A percentile compares a stretch with the other conserved stretches of the same genome.
Evolutionary conservation across 1,140 invertebrate species (phyloP).

Genomic region (Zaprionus inermis): DNA sequence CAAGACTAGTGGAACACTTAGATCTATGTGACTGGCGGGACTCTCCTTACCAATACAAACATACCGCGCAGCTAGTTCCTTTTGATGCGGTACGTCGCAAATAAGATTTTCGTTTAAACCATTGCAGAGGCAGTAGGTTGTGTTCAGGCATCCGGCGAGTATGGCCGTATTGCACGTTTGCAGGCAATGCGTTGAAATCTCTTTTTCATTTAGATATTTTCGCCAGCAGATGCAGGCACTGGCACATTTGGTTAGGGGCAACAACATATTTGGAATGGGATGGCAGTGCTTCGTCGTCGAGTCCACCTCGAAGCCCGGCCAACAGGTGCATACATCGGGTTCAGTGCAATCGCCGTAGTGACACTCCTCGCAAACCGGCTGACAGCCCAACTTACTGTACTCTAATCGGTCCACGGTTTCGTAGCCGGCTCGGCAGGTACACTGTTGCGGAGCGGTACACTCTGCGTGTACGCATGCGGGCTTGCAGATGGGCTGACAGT

Average conservation of each 20-base stretch:
- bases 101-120: neutral
- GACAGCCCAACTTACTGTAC: neutral
- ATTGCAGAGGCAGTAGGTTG: conserved; percentile 4
- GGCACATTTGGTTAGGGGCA: neutral
- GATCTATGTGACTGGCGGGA: neutral
- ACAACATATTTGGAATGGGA: neutral
- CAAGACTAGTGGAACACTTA: neutral
- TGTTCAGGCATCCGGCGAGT: neutral
- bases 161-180: neutral
- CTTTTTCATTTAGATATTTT: neutral
- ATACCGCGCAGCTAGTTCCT: neutral
- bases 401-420: neutral
- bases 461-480: conserved; percentile 17
- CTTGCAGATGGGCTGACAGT: conserved; percentile 7
- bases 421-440: conserved; percentile 28
- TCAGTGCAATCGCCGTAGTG: conserved; percentile 24
- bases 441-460: conserved; percentile 27
- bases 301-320: neutral
- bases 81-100: neutral
- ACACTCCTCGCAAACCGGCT: conserved; percentile 17
- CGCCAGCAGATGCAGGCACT: conserved; percentile 13
- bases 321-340: conserved; percentile 16
- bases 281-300: neutral
- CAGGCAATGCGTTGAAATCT: neutral
- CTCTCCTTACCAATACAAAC: neutral